These are phyloP conservation scores for Timema podura DNA, from an alignment of 2,888 invertebrate species.

Conservation along the genomic window DNA sequence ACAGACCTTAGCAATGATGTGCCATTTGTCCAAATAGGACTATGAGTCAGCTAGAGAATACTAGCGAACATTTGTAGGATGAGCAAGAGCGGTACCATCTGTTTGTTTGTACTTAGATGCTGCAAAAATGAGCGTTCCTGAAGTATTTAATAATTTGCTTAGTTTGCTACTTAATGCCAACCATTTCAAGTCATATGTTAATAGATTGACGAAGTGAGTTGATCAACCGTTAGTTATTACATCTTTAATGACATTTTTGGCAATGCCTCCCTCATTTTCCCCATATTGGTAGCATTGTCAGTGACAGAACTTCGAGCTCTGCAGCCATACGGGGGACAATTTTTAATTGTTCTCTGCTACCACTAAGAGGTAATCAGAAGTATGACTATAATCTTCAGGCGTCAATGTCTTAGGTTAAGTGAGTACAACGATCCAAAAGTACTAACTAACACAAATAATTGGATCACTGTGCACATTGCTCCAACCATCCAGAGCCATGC, in stretches of 20 bases:
- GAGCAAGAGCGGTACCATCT: conserved; percentile 17
- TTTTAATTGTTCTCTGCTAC: conserved; percentile 10
- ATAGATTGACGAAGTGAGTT: conserved; percentile 3
- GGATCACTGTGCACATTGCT: too few species aligned
- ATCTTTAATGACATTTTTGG: background rate
- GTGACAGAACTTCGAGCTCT: conserved; percentile 11
- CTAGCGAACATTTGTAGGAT: background rate
- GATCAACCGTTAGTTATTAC: conserved; percentile 13
- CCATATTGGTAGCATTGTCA: conserved; percentile 9
- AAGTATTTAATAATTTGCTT: conserved; percentile 17
- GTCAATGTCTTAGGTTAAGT: background rate
- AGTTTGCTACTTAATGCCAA: conserved; percentile 7
- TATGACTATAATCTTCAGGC: conserved; percentile 7
- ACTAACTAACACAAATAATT: too few species aligned
- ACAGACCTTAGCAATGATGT: conserved; percentile 13
- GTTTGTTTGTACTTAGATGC: conserved; percentile 8
- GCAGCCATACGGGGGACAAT: conserved; percentile 7
- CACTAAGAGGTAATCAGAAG: conserved; percentile 4
- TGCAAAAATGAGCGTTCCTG: conserved; percentile 18
- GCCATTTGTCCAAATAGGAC: conserved; percentile 20
- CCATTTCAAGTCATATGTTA: conserved; percentile 11
- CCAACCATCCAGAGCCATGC: too few species aligned
- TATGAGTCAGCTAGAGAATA: background rate
- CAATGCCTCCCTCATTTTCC: conserved; percentile 13
- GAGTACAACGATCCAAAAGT: too few species aligned